Evolutionary conservation across 2,888 invertebrate genomes (phyloP).

Genomic region (Toxonevra muliebris): DNA sequence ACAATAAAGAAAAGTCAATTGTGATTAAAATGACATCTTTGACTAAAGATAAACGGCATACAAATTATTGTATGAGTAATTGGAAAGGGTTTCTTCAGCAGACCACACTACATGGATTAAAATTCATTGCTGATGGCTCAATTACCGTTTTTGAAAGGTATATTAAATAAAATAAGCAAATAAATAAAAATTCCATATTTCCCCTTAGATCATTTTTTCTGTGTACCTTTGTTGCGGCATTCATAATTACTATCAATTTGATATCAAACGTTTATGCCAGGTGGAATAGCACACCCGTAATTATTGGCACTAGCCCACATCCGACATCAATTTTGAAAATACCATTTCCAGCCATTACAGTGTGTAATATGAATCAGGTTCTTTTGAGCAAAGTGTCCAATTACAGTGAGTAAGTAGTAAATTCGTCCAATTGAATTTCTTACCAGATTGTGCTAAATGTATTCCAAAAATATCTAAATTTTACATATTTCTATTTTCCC

Average conservation of each 20-base stretch:
- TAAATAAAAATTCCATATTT: not conserved
- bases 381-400: slow-evolving; percentile 72
- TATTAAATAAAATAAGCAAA: slow-evolving; percentile 3
- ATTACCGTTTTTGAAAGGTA: slow-evolving; percentile 54
- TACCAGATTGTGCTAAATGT: no score
- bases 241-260: slow-evolving; percentile 67
- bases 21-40: no score
- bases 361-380: slow-evolving; percentile 86
- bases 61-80: slow-evolving; percentile 36
- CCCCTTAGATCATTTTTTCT: slow-evolving; percentile 75
- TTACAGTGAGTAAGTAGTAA: slow-evolving; percentile 53
- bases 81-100: slow-evolving; percentile 46
- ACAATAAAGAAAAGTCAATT: no score
- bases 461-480: not conserved
- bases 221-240: slow-evolving; percentile 72
- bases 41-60: not conserved
- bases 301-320: slow-evolving; percentile 79
- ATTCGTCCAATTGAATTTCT: not conserved
- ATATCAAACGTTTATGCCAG: slow-evolving; percentile 77
- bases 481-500: not conserved
- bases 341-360: slow-evolving; percentile 84
- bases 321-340: slow-evolving; percentile 73
- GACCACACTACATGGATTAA: slow-evolving; percentile 55
- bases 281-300: slow-evolving; percentile 79
- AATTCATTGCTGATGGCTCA: slow-evolving; percentile 50